Evolutionary conservation across 2,888 invertebrate species (phyloP).

Genomic region (Saturnia pavonia): DNA sequence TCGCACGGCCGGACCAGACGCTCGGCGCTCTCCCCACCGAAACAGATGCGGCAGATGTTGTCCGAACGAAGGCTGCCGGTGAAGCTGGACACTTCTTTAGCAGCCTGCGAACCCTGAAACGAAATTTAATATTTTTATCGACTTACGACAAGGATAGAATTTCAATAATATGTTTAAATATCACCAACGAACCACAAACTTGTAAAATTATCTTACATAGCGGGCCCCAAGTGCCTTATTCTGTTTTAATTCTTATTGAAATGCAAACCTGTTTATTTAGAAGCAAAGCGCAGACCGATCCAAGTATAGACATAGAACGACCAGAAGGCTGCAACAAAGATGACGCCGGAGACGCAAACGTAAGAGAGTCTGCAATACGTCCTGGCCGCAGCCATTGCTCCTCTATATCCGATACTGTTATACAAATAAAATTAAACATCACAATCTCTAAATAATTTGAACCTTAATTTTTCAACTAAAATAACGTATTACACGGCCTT

Average conservation of each 20-base stretch:
- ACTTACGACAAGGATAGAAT: no score
- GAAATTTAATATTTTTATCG: neutral
- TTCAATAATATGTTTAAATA: no score
- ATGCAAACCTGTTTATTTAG: conserved; percentile 62
- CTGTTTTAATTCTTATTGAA: neutral
- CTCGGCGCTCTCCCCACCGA: conserved; percentile 74
- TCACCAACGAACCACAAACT: no score
- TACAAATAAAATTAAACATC: conserved; percentile 5
- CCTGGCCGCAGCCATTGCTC: conserved; percentile 53
- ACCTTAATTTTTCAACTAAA: no score
- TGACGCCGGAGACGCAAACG: conserved; percentile 61
- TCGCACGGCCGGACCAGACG: conserved; percentile 74
- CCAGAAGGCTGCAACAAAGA: conserved; percentile 56
- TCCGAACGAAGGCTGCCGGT: conserved; percentile 57
- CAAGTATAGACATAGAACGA: conserved; percentile 67
- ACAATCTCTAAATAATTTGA: no score
- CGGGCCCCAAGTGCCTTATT: neutral
- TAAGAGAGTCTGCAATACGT: conserved; percentile 61
- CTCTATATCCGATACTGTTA: conserved; percentile 38
- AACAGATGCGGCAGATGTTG: conserved; percentile 76
- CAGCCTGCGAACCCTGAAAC: conserved; percentile 43
- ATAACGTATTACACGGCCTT: neutral
- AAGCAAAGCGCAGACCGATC: conserved; percentile 72
- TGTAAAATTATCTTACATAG: neutral
- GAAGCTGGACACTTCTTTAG: conserved; percentile 56